These are phyloP conservation scores for Troglohyphantes excavatus DNA, from an alignment of 2,888 invertebrate species.

Conservation along the genomic window DNA sequence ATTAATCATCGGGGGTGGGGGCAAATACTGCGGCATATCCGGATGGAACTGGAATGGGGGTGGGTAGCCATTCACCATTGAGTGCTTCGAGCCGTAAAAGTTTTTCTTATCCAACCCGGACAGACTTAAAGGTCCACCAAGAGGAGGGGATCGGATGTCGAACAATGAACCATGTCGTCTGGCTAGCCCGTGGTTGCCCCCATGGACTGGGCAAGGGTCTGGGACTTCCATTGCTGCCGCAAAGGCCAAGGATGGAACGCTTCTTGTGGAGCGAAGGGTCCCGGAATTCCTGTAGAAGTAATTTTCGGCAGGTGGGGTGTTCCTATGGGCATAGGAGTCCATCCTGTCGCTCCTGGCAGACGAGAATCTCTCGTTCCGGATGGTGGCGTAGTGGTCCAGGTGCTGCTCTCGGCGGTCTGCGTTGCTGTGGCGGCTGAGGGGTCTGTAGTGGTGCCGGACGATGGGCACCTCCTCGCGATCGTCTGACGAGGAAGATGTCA, in stretches of 20 bases:
- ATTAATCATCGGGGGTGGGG: conserved; percentile 67
- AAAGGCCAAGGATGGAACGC: conserved; percentile 79
- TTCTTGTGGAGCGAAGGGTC: conserved; percentile 79
- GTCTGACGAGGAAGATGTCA: conserved; percentile 79
- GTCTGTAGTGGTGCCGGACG: conserved; percentile 76
- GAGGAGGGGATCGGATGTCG: conserved; percentile 73
- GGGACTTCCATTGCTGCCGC: conserved; percentile 72
- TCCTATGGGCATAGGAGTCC: conserved; percentile 53
- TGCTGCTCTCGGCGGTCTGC: conserved; percentile 63
- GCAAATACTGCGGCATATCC: conserved; percentile 65
- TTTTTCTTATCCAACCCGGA: conserved; percentile 65
- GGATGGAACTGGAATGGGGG: conserved; percentile 61
- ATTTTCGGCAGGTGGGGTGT: conserved; percentile 38
- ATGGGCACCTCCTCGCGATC: conserved; percentile 79
- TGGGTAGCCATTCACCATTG: conserved; percentile 39
- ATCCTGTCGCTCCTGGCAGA: conserved; percentile 63
- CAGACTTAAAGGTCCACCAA: conserved; percentile 52
- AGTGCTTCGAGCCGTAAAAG: conserved; percentile 74
- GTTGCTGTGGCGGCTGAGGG: conserved; percentile 68
- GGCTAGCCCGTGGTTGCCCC: conserved; percentile 63
- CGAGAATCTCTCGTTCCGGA: conserved; percentile 62
- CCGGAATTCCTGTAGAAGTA: conserved; percentile 66
- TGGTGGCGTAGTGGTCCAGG: conserved; percentile 68
- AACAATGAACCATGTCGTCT: conserved; percentile 75
- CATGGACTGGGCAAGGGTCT: conserved; percentile 80